A percentile compares a stretch with the other conserved stretches of the same genome.
phyloP scores from a whole-genome alignment of 2,113 vertebrate genomes.

The Illadopsis cleaveri region DNA sequence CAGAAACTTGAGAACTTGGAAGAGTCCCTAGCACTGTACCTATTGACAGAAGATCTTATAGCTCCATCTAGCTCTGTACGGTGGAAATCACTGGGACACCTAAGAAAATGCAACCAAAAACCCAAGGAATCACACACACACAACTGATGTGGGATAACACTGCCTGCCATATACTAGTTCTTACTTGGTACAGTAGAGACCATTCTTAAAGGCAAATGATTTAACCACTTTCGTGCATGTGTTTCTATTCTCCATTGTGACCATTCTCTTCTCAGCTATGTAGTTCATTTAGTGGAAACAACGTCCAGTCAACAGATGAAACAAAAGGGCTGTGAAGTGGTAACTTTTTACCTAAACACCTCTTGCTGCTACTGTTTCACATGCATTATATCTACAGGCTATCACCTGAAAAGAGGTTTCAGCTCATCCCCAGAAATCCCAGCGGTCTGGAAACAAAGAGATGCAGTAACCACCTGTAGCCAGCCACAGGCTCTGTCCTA shows the following conservation, averaged over 20 bases:
- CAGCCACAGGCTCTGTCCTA: neutral
- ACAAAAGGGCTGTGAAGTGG: neutral
- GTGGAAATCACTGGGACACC: constrained; percentile 55
- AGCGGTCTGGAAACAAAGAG: neutral
- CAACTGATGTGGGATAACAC: neutral
- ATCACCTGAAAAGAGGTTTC: neutral
- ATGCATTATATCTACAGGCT: neutral
- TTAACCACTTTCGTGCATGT: neutral
- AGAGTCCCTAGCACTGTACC: neutral
- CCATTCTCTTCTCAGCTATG: neutral
- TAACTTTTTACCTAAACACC: neutral
- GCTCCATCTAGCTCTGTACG: constrained; percentile 79
- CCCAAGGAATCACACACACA: neutral
- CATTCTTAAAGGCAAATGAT: constrained; percentile 16
- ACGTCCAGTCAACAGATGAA: neutral
- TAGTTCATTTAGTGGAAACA: neutral
- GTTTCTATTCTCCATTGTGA: neutral
- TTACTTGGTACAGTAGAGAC: neutral
- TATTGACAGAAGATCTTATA: constrained; percentile 74
- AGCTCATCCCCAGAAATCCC: neutral
- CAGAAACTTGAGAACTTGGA: neutral
- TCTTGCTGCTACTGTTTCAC: neutral
- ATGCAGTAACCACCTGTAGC: neutral
- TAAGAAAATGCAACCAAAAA: constrained; percentile 8
- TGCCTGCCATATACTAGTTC: neutral